Base-by-base conservation (phyloP, 2,888 invertebrate genomes). In the Meandrusa payeni region DNA sequence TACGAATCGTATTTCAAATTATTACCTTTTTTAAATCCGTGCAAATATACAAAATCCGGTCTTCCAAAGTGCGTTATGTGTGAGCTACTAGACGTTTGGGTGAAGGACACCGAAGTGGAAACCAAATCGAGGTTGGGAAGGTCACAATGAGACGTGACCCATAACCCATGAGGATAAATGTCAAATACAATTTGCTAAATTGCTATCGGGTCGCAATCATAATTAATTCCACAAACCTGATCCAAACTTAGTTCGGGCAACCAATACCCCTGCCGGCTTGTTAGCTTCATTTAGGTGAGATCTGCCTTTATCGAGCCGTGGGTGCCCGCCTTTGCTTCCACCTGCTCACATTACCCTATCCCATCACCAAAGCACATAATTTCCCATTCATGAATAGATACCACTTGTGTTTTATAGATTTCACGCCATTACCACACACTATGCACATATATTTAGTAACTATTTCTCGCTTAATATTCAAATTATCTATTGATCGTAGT, bases 81-180 rank as follows among this genome's bases (percentile, higher is more conserved):
- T 46, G 58, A 79, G 77, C 74, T 69, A 64, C 64, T 73, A 77
- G 73, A 75, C 69, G 69, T 74, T 82, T 87, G 89, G 89, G 89
- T 89, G 76, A 88, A 89, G 82, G 89, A 89, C 88, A 90, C 90
- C 87, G 89, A 74, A 91, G 90, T 93, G 93, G 92, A 93, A 93
- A 93, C 93, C 93, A 93, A 93, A 93, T 93, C 93, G 92, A 92
- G 90, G 90, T 90, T 90, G 90, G 90, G 80, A 93, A 92, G 90
- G 91, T 91, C 91, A 92, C 92, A 85, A 77, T 86, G 89, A 89
- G 91, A 91, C 92, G 92, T 92, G 92, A 90, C 91, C 90, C 88
- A 85, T 85, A 76, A 88, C 86, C 89, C 69, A 69, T 68, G 75
- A 75, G 71, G 76, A 69, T 67, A 60, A 67, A 66, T 72, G 65